Conservation (phyloP, 2,113 vertebrate genomes). For the Myiagra hebetior region DNA sequence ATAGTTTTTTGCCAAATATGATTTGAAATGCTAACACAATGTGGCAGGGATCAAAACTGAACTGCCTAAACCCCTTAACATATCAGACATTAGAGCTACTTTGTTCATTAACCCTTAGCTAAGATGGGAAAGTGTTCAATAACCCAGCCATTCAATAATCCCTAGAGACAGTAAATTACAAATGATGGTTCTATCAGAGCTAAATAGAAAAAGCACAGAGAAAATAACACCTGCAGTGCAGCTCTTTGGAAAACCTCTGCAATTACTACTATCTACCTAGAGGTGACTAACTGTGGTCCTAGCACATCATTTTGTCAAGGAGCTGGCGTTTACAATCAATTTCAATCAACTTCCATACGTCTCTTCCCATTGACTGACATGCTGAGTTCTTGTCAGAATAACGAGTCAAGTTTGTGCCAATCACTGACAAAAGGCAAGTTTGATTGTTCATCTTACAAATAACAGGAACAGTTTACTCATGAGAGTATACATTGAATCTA, state of each 20-base stretch:
- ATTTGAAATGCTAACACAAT: conserved; percentile 1
- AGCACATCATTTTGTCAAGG: conserved; percentile 38
- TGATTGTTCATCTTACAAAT: conserved; percentile 23
- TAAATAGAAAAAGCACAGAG: conserved; percentile 41
- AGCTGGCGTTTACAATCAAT: conserved; percentile 56
- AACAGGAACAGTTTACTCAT: not conserved
- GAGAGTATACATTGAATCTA: not conserved
- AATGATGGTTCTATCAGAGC: conserved; percentile 41
- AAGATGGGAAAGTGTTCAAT: not conserved
- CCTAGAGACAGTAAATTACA: conserved; percentile 36
- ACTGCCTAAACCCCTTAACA: not conserved
- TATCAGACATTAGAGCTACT: not conserved
- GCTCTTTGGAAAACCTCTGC: conserved; percentile 1
- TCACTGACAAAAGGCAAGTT: conserved; percentile 23
- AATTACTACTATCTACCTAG: not conserved
- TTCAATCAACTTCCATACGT: conserved; percentile 46
- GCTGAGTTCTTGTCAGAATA: conserved; percentile 18
- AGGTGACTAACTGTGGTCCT: conserved; percentile 11
- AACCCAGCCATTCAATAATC: conserved; percentile 45
- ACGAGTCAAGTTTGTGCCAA: conserved; percentile 35
- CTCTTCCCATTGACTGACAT: conserved; percentile 35
- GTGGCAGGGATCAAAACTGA: conserved; percentile 22
- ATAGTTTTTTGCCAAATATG: not conserved
- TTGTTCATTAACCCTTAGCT: conserved; percentile 24
- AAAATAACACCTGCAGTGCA: conserved; percentile 36